Evolutionary conservation across 2,113 vertebrate genomes (phyloP).

Genomic region (Elephas maximus): DNA sequence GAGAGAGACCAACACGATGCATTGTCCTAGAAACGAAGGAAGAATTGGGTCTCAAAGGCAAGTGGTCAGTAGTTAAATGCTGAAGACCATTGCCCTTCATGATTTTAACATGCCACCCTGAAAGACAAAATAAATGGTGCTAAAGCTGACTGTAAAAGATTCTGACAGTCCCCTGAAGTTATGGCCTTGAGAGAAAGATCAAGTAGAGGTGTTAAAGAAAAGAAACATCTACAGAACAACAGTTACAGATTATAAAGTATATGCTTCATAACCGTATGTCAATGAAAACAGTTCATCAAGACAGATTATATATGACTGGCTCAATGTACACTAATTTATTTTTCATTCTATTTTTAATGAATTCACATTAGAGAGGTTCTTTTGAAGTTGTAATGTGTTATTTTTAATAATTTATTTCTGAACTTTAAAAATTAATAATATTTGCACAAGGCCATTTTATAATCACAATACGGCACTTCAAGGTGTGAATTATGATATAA

Average conservation of each 20-base stretch:
- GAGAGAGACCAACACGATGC: not conserved
- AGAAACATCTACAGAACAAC: slow-evolving; percentile 46
- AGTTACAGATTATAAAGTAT: slow-evolving; percentile 43
- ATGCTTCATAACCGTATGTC: slow-evolving; percentile 13
- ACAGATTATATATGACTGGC: slow-evolving; percentile 67
- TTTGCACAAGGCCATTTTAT: slow-evolving; percentile 83
- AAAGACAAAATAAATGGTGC: slow-evolving; percentile 19
- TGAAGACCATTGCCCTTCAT: not conserved
- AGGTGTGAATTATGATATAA: slow-evolving; percentile 83
- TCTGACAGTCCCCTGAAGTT: slow-evolving; percentile 40
- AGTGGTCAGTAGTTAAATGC: not conserved
- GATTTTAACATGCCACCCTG: not conserved
- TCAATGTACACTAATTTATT: slow-evolving; percentile 77
- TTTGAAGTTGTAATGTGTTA: slow-evolving; percentile 77
- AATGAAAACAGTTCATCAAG: slow-evolving; percentile 68
- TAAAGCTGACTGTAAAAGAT: not conserved
- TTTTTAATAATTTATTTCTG: slow-evolving; percentile 84
- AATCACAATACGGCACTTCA: slow-evolving; percentile 82
- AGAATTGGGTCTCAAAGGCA: not conserved
- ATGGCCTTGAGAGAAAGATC: slow-evolving; percentile 47
- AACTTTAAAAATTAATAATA: slow-evolving; percentile 86
- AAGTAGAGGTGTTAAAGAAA: slow-evolving; percentile 25
- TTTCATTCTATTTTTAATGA: slow-evolving; percentile 81
- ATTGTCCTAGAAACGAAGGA: not conserved
- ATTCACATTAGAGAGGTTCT: slow-evolving; percentile 79